These are phyloP conservation scores for Mizuhopecten yessoensis DNA, from an alignment of 1,140 invertebrate species.

Conservation along the genomic window DNA sequence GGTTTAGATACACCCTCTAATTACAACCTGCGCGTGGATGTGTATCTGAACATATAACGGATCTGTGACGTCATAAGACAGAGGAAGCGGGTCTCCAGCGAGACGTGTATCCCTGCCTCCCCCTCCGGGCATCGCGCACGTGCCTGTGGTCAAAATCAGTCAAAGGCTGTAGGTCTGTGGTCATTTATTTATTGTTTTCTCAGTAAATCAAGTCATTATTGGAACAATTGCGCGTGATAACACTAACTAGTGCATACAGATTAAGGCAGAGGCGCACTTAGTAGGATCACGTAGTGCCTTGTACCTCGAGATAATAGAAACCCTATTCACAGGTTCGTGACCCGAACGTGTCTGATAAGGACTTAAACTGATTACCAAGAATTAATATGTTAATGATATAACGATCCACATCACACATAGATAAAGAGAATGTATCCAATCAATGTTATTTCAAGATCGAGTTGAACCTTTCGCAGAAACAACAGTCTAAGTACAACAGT, in stretches of 20 bases:
- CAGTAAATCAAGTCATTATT: neutral
- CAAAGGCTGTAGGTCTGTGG: no score
- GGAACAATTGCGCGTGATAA: no score
- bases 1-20: neutral
- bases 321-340: neutral
- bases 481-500: no score
- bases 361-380: neutral
- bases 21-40: neutral
- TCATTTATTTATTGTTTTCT: neutral
- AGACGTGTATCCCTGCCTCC: neutral
- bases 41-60: neutral
- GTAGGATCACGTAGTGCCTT: neutral
- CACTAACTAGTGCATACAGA: neutral
- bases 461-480: neutral
- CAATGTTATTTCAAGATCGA: neutral
- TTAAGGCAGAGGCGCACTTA: neutral
- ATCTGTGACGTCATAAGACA: neutral
- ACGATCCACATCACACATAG: neutral
- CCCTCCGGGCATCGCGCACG: constrained; percentile 6
- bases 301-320: neutral
- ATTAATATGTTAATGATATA: neutral
- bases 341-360: neutral
- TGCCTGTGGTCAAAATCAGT: neutral
- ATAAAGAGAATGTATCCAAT: neutral
- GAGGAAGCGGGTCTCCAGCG: neutral